Evolutionary conservation across 2,113 vertebrate species (phyloP).

Genomic region (Microcebus jonahi): DNA sequence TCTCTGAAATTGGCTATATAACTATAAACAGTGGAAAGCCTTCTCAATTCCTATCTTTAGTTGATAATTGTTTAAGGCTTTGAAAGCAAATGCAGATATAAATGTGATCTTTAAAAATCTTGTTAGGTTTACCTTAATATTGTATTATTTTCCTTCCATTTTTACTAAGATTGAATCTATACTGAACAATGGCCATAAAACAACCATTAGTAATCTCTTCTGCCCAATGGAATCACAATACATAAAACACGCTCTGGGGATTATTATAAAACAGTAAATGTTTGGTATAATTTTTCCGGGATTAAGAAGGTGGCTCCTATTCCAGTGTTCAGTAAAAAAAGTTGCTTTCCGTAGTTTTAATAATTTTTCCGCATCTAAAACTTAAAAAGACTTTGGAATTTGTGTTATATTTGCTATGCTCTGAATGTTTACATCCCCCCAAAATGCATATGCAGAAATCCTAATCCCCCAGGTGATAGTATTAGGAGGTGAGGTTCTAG

Average conservation of each 20-base stretch:
- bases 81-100: constrained; percentile 11
- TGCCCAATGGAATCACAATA: fast-evolving
- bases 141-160: not conserved
- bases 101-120: not conserved
- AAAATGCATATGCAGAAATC: not conserved
- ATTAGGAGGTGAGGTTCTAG: fast-evolving
- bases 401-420: not conserved
- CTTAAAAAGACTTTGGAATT: not conserved
- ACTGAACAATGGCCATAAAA: not conserved
- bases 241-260: not conserved
- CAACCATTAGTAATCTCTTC: too few relatives aligned
- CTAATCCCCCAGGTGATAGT: not conserved
- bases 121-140: not conserved
- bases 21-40: not conserved
- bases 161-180: not conserved
- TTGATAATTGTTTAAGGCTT: constrained; percentile 40
- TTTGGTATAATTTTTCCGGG: not conserved
- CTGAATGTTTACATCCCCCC: not conserved
- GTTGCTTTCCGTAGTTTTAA: not conserved
- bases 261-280: not conserved
- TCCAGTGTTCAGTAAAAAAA: not conserved
- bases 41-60: not conserved
- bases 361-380: not conserved
- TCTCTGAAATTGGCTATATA: constrained; percentile 59
- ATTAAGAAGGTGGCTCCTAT: not conserved